These are phyloP conservation scores for Nycteola revayana DNA, from an alignment of 2,888 invertebrate genomes.

Conservation along the genomic window DNA sequence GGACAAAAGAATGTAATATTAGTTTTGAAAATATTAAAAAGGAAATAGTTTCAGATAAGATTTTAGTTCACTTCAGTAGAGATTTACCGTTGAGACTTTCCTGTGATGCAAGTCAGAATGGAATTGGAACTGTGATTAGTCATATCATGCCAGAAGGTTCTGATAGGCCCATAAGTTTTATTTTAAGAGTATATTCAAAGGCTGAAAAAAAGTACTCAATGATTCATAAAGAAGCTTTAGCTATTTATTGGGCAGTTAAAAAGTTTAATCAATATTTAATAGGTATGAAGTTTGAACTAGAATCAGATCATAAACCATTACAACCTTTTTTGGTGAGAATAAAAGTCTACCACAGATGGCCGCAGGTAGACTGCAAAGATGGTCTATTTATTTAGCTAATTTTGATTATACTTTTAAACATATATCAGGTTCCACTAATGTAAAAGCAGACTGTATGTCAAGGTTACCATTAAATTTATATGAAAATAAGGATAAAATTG, in stretches of 20 bases:
- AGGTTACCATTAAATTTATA: neutral
- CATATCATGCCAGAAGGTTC: neutral
- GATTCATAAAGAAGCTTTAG: conserved; percentile 37
- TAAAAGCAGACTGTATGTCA: conserved; percentile 12
- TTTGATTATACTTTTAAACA: conserved; percentile 2
- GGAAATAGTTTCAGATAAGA: neutral
- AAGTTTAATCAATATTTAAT: conserved; percentile 47
- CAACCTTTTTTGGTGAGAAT: conserved; percentile 35
- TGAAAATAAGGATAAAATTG: neutral
- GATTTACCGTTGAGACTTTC: conserved; percentile 1
- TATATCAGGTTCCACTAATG: conserved; percentile 8
- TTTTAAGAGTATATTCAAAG: neutral
- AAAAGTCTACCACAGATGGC: conserved; percentile 34
- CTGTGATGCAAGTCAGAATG: neutral
- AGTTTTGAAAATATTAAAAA: conserved; percentile 1
- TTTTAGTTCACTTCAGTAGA: conserved; percentile 1
- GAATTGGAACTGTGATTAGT: neutral
- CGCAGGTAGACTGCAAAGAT: conserved; percentile 39
- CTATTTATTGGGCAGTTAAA: conserved; percentile 41
- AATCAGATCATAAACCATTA: conserved; percentile 43
- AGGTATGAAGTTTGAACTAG: conserved; percentile 36
- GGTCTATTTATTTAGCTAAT: neutral
- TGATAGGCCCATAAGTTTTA: conserved; percentile 1
- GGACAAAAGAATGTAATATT: neutral
- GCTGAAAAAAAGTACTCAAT: neutral